These are phyloP conservation scores for Otocyon megalotis DNA, from an alignment of 2,113 vertebrate genomes.

Conservation along the genomic window DNA sequence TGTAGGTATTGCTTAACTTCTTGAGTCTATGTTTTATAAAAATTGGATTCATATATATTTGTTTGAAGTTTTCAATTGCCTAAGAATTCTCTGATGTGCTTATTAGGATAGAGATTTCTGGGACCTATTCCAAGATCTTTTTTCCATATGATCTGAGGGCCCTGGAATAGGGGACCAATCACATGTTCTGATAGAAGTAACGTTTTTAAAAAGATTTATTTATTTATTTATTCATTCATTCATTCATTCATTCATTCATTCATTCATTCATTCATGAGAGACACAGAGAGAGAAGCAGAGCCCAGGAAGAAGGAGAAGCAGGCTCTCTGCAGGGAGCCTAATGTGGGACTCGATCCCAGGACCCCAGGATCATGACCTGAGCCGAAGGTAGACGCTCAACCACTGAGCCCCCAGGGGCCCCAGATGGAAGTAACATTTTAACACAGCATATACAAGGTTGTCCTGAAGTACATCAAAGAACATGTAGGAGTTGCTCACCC, in stretches of 20 bases:
- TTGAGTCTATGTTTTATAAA: not conserved
- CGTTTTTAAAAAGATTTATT: no score
- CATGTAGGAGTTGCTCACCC: not conserved
- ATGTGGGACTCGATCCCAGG: no score
- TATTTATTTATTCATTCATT: no score
- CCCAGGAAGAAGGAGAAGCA: no score
- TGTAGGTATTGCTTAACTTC: accelerated
- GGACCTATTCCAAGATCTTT: not conserved
- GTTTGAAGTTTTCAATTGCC: not conserved
- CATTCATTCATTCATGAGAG: no score
- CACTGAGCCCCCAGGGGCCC: no score
- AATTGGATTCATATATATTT: not conserved
- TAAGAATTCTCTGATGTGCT: not conserved
- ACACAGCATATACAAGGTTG: accelerated
- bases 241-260: no score
- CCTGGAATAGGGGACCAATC: not conserved
- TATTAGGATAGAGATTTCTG: not conserved
- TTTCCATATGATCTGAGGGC: not conserved
- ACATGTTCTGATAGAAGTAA: not conserved
- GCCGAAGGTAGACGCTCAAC: no score
- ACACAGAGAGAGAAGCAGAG: no score
- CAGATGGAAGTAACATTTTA: not conserved
- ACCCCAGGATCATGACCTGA: no score
- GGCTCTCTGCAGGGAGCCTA: no score
- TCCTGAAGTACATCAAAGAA: not conserved